A percentile compares a stretch with the other conserved stretches of the same genome.
Evolutionary conservation across 1,140 invertebrate genomes (phyloP).

Genomic region (Bombus polaris): DNA sequence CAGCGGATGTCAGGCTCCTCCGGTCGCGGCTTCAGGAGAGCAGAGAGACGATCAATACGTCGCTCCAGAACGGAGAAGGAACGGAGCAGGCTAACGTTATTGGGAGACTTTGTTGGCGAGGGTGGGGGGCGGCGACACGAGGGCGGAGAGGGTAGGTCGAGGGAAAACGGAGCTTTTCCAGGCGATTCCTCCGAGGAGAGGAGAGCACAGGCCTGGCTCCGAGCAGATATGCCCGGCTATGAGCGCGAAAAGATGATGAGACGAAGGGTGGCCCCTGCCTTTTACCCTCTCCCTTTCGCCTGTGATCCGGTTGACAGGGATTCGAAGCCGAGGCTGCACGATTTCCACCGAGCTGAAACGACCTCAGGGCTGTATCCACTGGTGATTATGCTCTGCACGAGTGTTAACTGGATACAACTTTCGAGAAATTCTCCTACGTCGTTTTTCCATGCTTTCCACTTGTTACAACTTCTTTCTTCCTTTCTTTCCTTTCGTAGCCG

Average conservation of each 20-base stretch:
- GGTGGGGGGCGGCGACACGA: conserved; percentile 42
- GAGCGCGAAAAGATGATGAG: conserved; percentile 82
- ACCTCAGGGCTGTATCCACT: conserved; percentile 54
- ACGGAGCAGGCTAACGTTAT: conserved; percentile 63
- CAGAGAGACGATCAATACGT: conserved; percentile 79
- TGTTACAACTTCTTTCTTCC: no score
- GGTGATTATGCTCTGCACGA: background rate
- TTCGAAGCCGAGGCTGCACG: conserved; percentile 71
- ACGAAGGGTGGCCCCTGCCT: conserved; percentile 72
- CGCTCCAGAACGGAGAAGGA: conserved; percentile 75
- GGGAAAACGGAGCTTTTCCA: conserved; percentile 73
- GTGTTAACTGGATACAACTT: background rate
- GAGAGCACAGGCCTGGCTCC: conserved; percentile 60
- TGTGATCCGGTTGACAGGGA: conserved; percentile 74
- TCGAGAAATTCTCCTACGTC: background rate
- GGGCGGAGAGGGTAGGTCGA: conserved; percentile 55
- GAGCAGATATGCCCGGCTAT: conserved; percentile 72
- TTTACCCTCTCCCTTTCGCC: conserved; percentile 55
- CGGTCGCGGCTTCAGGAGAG: conserved; percentile 70
- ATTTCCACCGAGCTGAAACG: conserved; percentile 61
- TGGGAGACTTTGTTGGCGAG: conserved; percentile 59
- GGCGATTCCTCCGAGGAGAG: conserved; percentile 63
- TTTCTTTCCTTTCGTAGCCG: background rate
- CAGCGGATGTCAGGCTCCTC: conserved; percentile 62
- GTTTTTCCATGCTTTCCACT: background rate